Conservation (phyloP, 2,113 vertebrate genomes). For the Periophthalmodon schlosseri region DNA sequence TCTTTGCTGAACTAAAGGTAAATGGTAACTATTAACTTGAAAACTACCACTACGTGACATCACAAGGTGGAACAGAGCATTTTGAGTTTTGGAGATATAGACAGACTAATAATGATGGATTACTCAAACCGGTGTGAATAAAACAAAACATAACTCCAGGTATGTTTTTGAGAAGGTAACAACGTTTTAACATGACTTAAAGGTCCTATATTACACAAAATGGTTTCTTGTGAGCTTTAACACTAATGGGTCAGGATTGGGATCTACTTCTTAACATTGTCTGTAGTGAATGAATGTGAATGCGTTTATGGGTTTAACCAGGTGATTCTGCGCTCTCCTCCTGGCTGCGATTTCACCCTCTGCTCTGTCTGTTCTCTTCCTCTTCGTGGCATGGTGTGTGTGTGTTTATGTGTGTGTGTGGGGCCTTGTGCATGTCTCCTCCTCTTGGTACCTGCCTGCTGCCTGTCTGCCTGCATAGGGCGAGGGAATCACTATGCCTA, state of each 20-base stretch:
- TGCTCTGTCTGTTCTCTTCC: conserved; percentile 79
- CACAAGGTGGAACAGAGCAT: too few species aligned
- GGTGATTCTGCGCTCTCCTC: conserved; percentile 57
- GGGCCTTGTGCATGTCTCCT: conserved; percentile 83
- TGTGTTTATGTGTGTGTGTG: conserved; percentile 67
- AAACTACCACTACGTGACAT: too few species aligned
- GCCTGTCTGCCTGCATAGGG: conserved; percentile 90
- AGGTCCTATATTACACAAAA: too few species aligned
- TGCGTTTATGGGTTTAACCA: conserved; percentile 43
- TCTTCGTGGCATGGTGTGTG: conserved; percentile 74
- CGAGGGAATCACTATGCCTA: conserved; percentile 97
- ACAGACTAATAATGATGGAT: too few species aligned
- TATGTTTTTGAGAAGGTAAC: too few species aligned
- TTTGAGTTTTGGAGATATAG: too few species aligned
- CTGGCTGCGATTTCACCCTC: conserved; percentile 84
- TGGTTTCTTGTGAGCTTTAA: background rate
- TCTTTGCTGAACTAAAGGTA: too few species aligned
- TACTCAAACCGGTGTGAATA: too few species aligned
- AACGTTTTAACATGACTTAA: too few species aligned
- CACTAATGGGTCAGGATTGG: background rate
- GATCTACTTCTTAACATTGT: background rate
- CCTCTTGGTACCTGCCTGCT: conserved; percentile 82
- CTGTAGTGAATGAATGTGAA: conserved; percentile 17
- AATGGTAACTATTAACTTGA: too few species aligned
- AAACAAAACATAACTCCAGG: too few species aligned